These are phyloP conservation scores for Tangara arthus DNA, from an alignment of 2,797 vertebrate species.

Conservation along the genomic window DNA sequence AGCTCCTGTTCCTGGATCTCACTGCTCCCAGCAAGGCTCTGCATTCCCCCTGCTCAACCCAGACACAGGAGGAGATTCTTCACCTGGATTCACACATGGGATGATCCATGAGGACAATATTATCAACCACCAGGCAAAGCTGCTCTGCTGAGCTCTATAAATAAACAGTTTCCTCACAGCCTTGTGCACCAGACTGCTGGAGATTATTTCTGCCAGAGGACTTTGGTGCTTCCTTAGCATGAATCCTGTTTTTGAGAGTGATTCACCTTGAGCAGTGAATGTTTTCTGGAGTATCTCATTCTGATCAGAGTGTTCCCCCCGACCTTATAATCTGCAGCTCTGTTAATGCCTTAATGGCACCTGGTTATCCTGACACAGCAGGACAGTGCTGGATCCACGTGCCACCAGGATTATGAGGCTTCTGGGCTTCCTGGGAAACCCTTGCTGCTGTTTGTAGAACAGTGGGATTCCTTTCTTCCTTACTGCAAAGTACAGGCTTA, in stretches of 20 bases:
- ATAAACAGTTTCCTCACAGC: background rate
- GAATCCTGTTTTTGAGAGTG: background rate
- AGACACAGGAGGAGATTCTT: background rate
- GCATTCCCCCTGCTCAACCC: background rate
- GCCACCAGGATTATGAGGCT: background rate
- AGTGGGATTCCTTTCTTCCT: background rate
- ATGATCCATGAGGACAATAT: background rate
- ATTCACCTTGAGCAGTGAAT: background rate
- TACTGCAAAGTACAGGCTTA: background rate
- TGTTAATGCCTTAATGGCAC: constrained; percentile 13
- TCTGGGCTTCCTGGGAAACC: background rate
- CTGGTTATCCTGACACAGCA: background rate
- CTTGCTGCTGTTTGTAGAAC: background rate
- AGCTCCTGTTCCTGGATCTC: background rate
- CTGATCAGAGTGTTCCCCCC: background rate
- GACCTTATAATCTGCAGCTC: constrained; percentile 16
- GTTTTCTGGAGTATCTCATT: background rate
- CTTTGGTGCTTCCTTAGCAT: background rate
- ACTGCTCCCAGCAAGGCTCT: background rate
- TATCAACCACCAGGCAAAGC: background rate
- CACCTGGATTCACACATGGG: background rate
- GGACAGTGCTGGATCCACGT: background rate
- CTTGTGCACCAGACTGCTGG: background rate
- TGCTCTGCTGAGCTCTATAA: background rate
- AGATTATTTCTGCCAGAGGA: background rate